phyloP scores from a whole-genome alignment of 2,888 invertebrate species.

The Nephrotoma flavescens region DNA sequence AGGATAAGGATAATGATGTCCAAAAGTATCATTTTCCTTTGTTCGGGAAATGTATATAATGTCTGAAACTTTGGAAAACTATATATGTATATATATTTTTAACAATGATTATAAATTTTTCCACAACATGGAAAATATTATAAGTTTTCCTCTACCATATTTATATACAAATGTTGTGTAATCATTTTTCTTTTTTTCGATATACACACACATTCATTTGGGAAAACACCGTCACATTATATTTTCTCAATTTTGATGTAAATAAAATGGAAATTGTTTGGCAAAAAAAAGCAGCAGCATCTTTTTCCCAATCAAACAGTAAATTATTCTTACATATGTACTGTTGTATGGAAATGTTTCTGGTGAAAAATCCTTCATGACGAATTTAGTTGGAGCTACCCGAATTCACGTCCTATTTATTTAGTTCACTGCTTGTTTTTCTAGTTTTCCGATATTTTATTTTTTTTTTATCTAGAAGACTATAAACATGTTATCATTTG shows the following conservation, averaged over 20 bases:
- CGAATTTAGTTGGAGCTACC: neutral
- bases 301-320: neutral
- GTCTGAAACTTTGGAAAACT: neutral
- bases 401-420: neutral
- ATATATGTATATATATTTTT: neutral
- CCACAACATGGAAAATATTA: neutral
- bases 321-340: neutral
- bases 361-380: neutral
- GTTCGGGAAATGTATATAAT: neutral
- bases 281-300: neutral
- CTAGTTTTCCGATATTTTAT: neutral
- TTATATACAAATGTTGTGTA: neutral
- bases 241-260: neutral
- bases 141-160: neutral
- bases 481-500: neutral
- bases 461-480: neutral
- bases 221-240: neutral
- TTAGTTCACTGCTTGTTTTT: neutral
- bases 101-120: neutral
- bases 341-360: neutral
- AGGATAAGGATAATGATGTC: neutral
- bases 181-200: neutral
- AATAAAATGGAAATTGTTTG: neutral
- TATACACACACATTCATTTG: neutral
- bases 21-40: neutral